Percentiles rank a stretch among this genome's conserved stretches.
phyloP scores from a whole-genome alignment of 2,888 invertebrate genomes.

The Rhagonycha fulva region DNA sequence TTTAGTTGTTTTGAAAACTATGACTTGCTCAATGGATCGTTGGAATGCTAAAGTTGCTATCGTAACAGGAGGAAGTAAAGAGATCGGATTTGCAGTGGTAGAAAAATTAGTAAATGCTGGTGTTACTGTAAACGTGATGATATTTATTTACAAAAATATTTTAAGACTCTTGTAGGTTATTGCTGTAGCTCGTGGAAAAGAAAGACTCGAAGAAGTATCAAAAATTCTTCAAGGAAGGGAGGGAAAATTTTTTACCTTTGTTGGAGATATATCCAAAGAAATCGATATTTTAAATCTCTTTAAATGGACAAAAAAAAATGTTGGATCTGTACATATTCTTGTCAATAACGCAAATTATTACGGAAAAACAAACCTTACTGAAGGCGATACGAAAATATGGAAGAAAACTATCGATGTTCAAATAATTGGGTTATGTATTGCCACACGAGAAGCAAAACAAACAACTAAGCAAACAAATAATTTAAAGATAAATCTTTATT shows the following conservation, averaged over 20 bases:
- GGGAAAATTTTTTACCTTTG: slow-evolving; percentile 18
- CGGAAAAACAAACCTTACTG: slow-evolving; percentile 15
- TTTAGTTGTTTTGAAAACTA: too few relatives aligned
- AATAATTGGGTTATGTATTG: slow-evolving; percentile 31
- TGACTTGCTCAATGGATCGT: too few relatives aligned
- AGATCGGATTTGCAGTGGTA: too few relatives aligned
- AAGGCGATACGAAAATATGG: slow-evolving; percentile 36
- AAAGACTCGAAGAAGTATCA: not conserved
- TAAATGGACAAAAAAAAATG: slow-evolving; percentile 23
- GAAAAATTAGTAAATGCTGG: too few relatives aligned
- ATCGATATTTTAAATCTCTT: slow-evolving; percentile 27
- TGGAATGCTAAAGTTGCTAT: too few relatives aligned
- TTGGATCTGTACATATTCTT: slow-evolving; percentile 31
- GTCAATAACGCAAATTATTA: slow-evolving; percentile 33
- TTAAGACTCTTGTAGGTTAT: too few relatives aligned
- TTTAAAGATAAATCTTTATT: too few relatives aligned
- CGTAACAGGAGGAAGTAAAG: too few relatives aligned
- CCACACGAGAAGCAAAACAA: slow-evolving; percentile 7
- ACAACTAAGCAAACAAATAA: too few relatives aligned
- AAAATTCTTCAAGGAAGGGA: not conserved
- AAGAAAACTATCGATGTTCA: slow-evolving; percentile 37
- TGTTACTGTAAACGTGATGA: too few relatives aligned
- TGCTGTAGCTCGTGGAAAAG: slow-evolving; percentile 1
- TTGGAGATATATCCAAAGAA: slow-evolving; percentile 25
- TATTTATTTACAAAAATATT: too few relatives aligned